Evolutionary conservation across 2,888 invertebrate genomes (phyloP), one percentile per base, ranked within the genome.

Genomic region (Melangyna quadrimaculata): DNA sequence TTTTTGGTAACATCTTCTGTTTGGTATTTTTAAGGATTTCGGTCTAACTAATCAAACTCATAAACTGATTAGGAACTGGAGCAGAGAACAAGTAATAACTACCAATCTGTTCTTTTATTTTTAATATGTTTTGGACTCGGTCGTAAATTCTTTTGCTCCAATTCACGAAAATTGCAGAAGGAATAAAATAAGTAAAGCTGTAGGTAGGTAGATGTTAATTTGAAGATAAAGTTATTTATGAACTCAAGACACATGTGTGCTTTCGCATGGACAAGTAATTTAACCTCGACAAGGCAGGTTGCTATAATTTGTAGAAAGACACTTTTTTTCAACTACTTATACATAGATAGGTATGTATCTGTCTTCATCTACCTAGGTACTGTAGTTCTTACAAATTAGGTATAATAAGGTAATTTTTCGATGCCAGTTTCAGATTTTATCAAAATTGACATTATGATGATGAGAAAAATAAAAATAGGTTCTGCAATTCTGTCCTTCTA

Each of bases 91-190:
- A 45, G 3, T 7, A 37, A 12, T 57, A 35, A 57, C 57, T 35
- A 19, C 17, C 43, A n/a, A n/a, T n/a, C n/a, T 37, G 3, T 51
- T 51, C 6, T 14, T 14, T 35, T 37, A 12, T 35, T 22, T 19
- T 59, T 24, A 55, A 59, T n/a, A 40, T 27, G 40, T 37, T n/a
- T 72, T 51, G 59, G 51, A 61, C 72, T 70, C 67, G 79, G 63
- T 84, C 84, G 72, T 75, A 84, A 80, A 80, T 72, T 67, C 32
- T 35, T 80, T 65, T 84, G 80, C 84, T 80, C 84, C 72, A 84
- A 80, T 72, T 80, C 61, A 53, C 67, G 4, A 35, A 53, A 69
- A 22, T 22, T 67, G 35, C 12, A 51, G 35, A 17, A 45, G 29
- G 27, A 61, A 19, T 40, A 12, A 51, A 37, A 27, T 14, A 22